Evolutionary conservation across 2,797 vertebrate genomes (phyloP).

Genomic region (Anableps anableps): DNA sequence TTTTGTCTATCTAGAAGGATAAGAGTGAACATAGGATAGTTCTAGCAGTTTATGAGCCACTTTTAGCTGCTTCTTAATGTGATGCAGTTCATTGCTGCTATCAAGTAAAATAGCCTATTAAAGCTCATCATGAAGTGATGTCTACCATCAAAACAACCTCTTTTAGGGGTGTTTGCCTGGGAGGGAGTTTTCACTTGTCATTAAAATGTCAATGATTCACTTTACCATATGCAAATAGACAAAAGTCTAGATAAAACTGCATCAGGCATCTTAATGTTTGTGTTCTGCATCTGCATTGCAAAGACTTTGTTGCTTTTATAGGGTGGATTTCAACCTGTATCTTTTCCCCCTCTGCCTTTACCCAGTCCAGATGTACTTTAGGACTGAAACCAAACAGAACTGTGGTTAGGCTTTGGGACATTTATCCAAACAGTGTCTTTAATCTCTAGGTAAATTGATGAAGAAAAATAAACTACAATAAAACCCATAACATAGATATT

Average conservation of each 20-base stretch:
- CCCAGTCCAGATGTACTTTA: conserved; percentile 44
- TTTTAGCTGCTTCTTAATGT: conserved; percentile 73
- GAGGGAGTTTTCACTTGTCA: conserved; percentile 61
- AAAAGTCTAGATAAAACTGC: conserved; percentile 49
- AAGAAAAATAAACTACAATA: not conserved
- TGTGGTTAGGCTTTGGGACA: not conserved
- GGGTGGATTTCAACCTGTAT: conserved; percentile 37
- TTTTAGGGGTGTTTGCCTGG: conserved; percentile 63
- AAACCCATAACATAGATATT: not conserved
- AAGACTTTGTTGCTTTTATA: conserved; percentile 32
- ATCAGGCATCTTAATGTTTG: conserved; percentile 19
- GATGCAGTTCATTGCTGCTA: conserved; percentile 64
- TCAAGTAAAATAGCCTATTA: conserved; percentile 75
- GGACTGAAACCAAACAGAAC: conserved; percentile 35
- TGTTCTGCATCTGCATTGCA: conserved; percentile 23
- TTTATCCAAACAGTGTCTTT: not conserved
- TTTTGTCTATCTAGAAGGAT: conserved; percentile 57
- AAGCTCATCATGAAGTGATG: conserved; percentile 75
- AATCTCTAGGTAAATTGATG: not conserved
- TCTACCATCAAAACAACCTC: conserved; percentile 67
- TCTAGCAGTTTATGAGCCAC: conserved; percentile 69
- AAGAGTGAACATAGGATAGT: conserved; percentile 52
- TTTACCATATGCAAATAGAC: conserved; percentile 70
- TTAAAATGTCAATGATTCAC: conserved; percentile 71
- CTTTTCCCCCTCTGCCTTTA: conserved; percentile 32